phyloP scores from a whole-genome alignment of 2,797 vertebrate species.

The Manis pentadactyla region DNA sequence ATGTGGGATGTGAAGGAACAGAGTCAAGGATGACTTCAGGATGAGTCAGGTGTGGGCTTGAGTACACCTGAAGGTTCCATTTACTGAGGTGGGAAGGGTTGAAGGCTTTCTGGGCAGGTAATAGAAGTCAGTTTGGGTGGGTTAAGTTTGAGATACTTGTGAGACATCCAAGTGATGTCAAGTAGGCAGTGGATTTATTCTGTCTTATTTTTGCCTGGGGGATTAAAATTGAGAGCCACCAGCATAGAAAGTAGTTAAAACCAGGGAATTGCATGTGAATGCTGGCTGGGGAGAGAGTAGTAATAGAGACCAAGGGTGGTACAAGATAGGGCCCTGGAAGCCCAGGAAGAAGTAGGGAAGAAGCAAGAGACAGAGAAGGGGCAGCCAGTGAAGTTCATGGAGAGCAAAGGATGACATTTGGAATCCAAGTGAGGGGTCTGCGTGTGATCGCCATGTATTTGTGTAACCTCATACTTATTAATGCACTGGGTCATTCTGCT shows the following conservation, averaged over 20 bases:
- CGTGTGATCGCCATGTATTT: too few species aligned
- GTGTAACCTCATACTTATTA: neutral
- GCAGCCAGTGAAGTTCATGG: rapidly evolving
- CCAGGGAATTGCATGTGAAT: neutral
- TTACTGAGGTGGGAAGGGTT: neutral
- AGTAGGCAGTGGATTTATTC: too few species aligned
- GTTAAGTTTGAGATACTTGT: neutral
- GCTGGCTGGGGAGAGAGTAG: too few species aligned
- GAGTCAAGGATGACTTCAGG: neutral
- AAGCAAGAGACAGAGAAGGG: too few species aligned
- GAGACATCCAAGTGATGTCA: neutral
- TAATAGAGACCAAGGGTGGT: neutral
- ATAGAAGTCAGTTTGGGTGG: neutral
- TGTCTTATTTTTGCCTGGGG: neutral
- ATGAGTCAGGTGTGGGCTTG: neutral
- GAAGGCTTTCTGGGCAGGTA: neutral
- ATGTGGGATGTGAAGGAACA: too few species aligned
- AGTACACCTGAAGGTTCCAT: neutral
- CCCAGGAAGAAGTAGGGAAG: neutral
- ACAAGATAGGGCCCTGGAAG: rapidly evolving
- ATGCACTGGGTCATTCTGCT: neutral
- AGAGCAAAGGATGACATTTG: neutral
- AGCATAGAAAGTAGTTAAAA: neutral
- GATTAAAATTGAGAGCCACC: neutral
- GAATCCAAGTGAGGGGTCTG: neutral